Evolutionary conservation across 2,113 vertebrate genomes (phyloP).

Genomic region (Sylvia atricapilla): DNA sequence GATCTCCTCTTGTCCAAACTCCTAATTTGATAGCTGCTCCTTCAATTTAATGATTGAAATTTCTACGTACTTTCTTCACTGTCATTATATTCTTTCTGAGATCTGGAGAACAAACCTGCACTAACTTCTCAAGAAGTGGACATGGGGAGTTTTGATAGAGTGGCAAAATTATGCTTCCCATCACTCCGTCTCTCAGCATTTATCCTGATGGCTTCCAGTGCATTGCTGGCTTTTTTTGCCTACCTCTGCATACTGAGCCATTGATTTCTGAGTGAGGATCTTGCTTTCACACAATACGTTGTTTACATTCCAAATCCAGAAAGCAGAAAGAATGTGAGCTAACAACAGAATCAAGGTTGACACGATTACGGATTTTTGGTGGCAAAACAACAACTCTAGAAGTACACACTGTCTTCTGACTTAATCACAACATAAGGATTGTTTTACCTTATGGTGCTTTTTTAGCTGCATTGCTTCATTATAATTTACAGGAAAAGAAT

Average conservation of each 20-base stretch:
- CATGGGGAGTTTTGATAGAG: not conserved
- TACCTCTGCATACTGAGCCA: not conserved
- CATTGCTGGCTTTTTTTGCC: not conserved
- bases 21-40: not conserved
- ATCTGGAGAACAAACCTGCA: not conserved
- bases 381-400: not conserved
- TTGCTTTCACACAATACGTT: not conserved
- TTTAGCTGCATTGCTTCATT: not conserved
- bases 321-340: not conserved
- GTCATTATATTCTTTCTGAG: not conserved
- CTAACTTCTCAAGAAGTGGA: not conserved
- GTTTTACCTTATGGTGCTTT: not conserved
- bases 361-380: not conserved
- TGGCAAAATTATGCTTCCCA: not conserved
- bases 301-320: not conserved
- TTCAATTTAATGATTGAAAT: not conserved
- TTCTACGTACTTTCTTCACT: not conserved
- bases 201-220: not conserved
- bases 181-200: not conserved
- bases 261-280: not conserved
- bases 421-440: not conserved
- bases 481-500: constrained; percentile 30
- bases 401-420: not conserved
- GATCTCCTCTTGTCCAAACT: not conserved
- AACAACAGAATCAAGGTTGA: not conserved